These are phyloP conservation scores for Eristalis pertinax DNA, from an alignment of 2,888 invertebrate species.

Conservation along the genomic window DNA sequence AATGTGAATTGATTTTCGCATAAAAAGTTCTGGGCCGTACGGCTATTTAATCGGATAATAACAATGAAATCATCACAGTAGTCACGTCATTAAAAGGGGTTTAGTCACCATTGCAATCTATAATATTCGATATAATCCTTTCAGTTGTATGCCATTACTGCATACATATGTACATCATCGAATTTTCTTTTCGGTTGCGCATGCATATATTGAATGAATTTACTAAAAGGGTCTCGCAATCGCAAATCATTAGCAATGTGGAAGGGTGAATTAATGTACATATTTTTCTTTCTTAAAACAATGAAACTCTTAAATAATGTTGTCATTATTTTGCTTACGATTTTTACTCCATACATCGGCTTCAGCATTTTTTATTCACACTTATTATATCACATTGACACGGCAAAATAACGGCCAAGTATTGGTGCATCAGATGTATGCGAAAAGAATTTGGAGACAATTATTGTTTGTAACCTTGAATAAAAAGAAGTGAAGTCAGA, in stretches of 20 bases:
- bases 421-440: neutral
- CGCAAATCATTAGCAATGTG: neutral
- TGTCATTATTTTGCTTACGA: neutral
- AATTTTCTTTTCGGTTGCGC: neutral
- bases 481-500: constrained; percentile 44
- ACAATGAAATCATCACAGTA: neutral
- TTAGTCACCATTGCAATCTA: neutral
- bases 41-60: neutral
- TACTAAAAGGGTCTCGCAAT: neutral
- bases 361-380: neutral
- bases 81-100: neutral
- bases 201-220: neutral
- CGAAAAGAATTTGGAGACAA: constrained; percentile 3
- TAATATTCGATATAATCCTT: neutral
- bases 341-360: neutral
- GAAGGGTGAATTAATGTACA: neutral
- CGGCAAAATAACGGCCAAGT: neutral
- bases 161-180: neutral
- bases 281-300: neutral
- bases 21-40: neutral
- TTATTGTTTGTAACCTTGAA: constrained; percentile 51
- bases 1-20: neutral
- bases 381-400: neutral
- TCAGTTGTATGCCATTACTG: neutral
- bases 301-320: neutral